A percentile compares a stretch with the other conserved stretches of the same genome.
phyloP scores from a whole-genome alignment of 2,113 vertebrate genomes.

The Brachyhypopomus gauderio region DNA sequence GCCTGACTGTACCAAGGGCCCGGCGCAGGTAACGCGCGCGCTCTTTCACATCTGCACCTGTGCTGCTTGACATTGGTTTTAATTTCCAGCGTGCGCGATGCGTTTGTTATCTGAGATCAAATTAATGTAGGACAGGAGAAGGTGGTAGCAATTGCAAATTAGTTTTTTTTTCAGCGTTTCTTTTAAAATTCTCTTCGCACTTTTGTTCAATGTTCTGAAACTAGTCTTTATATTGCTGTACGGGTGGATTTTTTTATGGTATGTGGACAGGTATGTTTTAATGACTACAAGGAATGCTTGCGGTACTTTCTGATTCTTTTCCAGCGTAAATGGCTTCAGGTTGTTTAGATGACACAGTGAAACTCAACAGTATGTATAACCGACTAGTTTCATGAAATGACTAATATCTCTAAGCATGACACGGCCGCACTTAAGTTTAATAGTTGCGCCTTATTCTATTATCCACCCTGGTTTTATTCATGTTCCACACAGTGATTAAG shows the following conservation, averaged over 20 bases:
- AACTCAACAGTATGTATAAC: background rate
- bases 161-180: background rate
- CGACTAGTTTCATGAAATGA: conserved; percentile 8
- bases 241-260: conserved; percentile 32
- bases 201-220: background rate
- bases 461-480: no score
- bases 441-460: background rate
- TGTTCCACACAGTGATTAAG: no score
- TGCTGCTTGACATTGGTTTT: no score
- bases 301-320: conserved; percentile 25
- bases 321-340: conserved; percentile 17
- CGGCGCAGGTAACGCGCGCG: conserved; percentile 69
- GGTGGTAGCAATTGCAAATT: background rate
- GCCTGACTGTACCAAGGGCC: conserved; percentile 66
- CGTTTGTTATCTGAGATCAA: background rate
- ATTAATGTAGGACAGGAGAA: background rate
- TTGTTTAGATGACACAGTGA: conserved; percentile 17
- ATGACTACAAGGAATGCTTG: conserved; percentile 38
- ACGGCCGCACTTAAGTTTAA: background rate
- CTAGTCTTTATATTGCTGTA: background rate
- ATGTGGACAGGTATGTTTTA: conserved; percentile 49
- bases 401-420: conserved; percentile 1
- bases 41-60: background rate
- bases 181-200: background rate
- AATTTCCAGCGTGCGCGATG: no score